Percentiles rank a stretch among this genome's conserved stretches.
phyloP scores from a whole-genome alignment of 92 coral and sea anemone genomes.

The Heliopora coerulea region DNA sequence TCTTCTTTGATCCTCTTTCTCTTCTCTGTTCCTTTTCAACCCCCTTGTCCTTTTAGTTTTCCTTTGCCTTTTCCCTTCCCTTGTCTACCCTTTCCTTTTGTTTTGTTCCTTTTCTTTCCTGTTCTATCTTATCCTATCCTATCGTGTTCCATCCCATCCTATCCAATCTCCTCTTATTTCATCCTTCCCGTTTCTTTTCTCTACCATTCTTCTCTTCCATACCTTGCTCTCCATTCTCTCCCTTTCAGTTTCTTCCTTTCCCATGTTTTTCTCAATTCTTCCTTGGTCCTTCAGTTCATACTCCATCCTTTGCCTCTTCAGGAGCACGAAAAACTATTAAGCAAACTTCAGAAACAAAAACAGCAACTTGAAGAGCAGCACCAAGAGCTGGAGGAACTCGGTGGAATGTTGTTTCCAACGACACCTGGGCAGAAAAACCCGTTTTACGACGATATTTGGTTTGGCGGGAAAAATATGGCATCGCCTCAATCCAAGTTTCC shows the following conservation, averaged over 20 bases:
- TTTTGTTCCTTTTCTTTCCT: too few species aligned
- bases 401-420: slow-evolving; percentile 82
- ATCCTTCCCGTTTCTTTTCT: too few species aligned
- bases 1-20: too few species aligned
- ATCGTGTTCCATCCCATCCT: too few species aligned
- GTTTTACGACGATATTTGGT: slow-evolving; percentile 40
- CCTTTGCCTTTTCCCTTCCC: too few species aligned
- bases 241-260: not conserved
- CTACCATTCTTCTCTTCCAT: too few species aligned
- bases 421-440: slow-evolving; percentile 42
- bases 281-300: not conserved
- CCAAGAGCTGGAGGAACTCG: slow-evolving; percentile 92
- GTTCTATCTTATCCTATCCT: too few species aligned
- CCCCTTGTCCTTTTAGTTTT: too few species aligned
- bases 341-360: slow-evolving; percentile 86
- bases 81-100: too few species aligned
- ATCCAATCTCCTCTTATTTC: too few species aligned
- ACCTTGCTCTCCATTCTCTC: not conserved
- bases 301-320: slow-evolving; percentile 16
- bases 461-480: slow-evolving; percentile 33
- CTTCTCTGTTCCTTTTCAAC: too few species aligned
- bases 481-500: slow-evolving; percentile 31
- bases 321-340: slow-evolving; percentile 95
- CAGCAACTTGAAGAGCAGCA: slow-evolving; percentile 96
- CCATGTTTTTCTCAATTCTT: not conserved